phyloP scores from a whole-genome alignment of 1,140 invertebrate genomes.

The Arion vulgaris region DNA sequence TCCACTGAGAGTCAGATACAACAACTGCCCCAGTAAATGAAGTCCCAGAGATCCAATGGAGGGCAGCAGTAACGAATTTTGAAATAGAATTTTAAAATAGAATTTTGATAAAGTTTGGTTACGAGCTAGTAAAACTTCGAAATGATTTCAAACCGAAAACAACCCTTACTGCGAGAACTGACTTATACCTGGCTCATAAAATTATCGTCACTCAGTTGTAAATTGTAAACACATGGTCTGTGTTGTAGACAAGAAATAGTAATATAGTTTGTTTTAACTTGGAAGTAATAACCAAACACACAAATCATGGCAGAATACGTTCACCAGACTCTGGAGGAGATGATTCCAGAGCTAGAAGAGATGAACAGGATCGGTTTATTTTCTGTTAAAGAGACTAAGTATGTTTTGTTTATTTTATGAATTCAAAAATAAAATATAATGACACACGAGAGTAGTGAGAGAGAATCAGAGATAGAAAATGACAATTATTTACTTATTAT shows the following conservation, averaged over 20 bases:
- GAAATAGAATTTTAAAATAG: too few species aligned
- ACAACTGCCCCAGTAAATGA: too few species aligned
- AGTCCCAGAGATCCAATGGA: too few species aligned
- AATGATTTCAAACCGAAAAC: neutral
- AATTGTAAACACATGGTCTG: slow-evolving; percentile 6
- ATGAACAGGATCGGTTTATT: slow-evolving; percentile 31
- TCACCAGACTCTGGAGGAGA: slow-evolving; percentile 36
- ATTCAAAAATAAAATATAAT: too few species aligned
- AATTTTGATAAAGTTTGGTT: too few species aligned
- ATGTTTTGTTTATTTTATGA: slow-evolving; percentile 12
- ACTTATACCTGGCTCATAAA: neutral
- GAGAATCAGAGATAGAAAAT: too few species aligned
- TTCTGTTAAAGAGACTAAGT: slow-evolving; percentile 34
- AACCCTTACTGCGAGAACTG: neutral
- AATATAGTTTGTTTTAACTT: neutral
- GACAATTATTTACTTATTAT: too few species aligned
- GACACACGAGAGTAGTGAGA: too few species aligned
- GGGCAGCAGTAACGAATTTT: too few species aligned
- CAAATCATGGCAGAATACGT: slow-evolving; percentile 37
- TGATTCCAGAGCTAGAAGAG: slow-evolving; percentile 39
- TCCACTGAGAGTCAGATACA: too few species aligned
- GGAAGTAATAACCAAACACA: neutral
- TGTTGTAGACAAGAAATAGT: neutral
- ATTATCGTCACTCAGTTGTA: neutral
- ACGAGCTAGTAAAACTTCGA: neutral